Conservation (phyloP, 1,140 invertebrate genomes). For the Pseudomyrmex flavicornis region DNA sequence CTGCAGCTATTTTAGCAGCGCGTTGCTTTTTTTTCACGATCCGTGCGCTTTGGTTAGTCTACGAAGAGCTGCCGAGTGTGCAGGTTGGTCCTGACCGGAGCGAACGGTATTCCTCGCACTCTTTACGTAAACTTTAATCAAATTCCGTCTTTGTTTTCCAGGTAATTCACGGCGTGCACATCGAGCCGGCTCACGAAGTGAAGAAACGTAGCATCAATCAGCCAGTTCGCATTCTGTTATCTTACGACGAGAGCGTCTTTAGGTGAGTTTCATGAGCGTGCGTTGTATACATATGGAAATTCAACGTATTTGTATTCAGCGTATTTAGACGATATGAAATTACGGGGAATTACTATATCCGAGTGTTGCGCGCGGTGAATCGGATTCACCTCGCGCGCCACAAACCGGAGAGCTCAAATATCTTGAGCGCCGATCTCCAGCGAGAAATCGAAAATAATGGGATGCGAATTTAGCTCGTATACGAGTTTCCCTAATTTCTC, state of each 20-base stretch:
- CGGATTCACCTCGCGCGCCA: conserved; percentile 19
- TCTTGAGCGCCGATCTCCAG: conserved; percentile 47
- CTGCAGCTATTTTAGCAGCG: conserved; percentile 1
- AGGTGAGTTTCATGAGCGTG: conserved; percentile 86
- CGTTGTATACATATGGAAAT: background rate
- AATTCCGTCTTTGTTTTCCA: conserved; percentile 80
- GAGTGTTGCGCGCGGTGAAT: background rate
- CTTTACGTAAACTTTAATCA: conserved; percentile 11
- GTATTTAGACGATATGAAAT: conserved; percentile 30
- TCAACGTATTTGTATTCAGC: background rate
- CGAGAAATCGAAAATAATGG: conserved; percentile 39
- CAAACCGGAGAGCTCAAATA: conserved; percentile 32
- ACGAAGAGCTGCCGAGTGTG: background rate
- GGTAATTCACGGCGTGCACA: conserved; percentile 93
- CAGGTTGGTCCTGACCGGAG: no score
- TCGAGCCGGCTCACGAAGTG: conserved; percentile 91
- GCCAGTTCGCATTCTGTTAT: conserved; percentile 94
- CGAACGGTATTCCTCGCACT: background rate
- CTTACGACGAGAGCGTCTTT: conserved; percentile 96
- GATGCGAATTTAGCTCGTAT: conserved; percentile 28
- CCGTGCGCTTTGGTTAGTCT: background rate
- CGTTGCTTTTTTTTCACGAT: background rate
- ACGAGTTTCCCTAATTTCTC: background rate
- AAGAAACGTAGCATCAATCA: conserved; percentile 94
- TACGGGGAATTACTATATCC: conserved; percentile 45